A percentile compares a stretch with the other conserved stretches of the same genome.
Evolutionary conservation across 1,140 invertebrate genomes (phyloP).

Genomic region (Listronotus bonariensis): DNA sequence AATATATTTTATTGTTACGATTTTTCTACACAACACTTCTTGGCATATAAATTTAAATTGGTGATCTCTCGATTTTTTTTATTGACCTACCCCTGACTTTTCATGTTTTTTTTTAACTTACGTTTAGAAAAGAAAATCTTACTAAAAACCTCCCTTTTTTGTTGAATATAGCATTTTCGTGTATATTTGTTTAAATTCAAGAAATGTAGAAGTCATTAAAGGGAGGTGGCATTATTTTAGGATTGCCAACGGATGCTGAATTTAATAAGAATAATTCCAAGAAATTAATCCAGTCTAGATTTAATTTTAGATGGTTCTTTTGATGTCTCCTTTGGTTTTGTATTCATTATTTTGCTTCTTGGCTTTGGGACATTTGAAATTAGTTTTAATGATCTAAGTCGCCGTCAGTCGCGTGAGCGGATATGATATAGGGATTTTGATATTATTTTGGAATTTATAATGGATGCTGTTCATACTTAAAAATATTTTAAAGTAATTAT

Average conservation of each 20-base stretch:
- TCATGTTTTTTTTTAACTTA: too few species aligned
- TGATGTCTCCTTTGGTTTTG: constrained; percentile 42
- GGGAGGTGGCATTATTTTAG: constrained; percentile 28
- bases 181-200: constrained; percentile 11
- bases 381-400: constrained; percentile 24
- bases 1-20: too few species aligned
- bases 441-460: too few species aligned
- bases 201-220: constrained; percentile 25
- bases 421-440: constrained; percentile 8
- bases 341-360: constrained; percentile 18
- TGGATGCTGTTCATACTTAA: too few species aligned
- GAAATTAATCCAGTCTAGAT: constrained; percentile 52
- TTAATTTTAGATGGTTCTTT: constrained; percentile 51
- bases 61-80: too few species aligned
- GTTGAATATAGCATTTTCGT: constrained; percentile 2
- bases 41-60: too few species aligned
- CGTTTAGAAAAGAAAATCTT: too few species aligned
- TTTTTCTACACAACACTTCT: too few species aligned
- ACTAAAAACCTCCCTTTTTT: too few species aligned
- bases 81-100: too few species aligned
- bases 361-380: constrained; percentile 30
- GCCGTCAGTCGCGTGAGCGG: constrained; percentile 23
- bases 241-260: constrained; percentile 42
- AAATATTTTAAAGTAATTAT: too few species aligned
- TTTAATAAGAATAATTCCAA: constrained; percentile 48